phyloP scores from a whole-genome alignment of 2,888 invertebrate genomes.

The Nephrocerus scutellatus region DNA sequence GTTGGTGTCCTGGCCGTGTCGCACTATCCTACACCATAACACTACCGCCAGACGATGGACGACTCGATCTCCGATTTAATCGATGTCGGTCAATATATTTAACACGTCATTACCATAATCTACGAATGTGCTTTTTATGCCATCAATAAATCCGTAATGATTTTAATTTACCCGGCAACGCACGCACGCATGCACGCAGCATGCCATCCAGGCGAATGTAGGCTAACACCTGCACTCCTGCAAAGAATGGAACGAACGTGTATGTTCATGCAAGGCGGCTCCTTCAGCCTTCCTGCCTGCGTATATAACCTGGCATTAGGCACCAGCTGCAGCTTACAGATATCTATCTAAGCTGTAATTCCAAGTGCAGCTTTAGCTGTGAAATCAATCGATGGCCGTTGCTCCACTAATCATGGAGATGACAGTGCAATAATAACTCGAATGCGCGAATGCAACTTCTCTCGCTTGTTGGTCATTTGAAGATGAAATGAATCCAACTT shows the following conservation, averaged over 20 bases:
- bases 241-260: too few relatives aligned
- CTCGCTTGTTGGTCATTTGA: conserved; percentile 16
- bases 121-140: conserved; percentile 6
- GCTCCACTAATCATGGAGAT: conserved; percentile 20
- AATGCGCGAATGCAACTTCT: neutral
- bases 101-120: conserved; percentile 19
- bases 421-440: conserved; percentile 14
- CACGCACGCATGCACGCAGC: too few relatives aligned
- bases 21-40: too few relatives aligned
- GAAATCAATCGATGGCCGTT: too few relatives aligned
- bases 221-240: conserved; percentile 21
- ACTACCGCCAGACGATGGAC: too few relatives aligned
- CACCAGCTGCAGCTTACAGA: too few relatives aligned
- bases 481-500: too few relatives aligned
- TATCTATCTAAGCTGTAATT: conserved; percentile 7
- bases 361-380: too few relatives aligned
- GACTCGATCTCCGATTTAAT: conserved; percentile 12
- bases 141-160: conserved; percentile 10
- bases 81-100: conserved; percentile 15
- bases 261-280: too few relatives aligned
- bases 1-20: conserved; percentile 3
- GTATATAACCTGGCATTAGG: too few relatives aligned
- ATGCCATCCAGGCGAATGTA: too few relatives aligned
- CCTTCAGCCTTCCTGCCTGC: too few relatives aligned
- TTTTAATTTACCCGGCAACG: conserved; percentile 6